A percentile compares a stretch with the other conserved stretches of the same genome.
Conservation (phyloP, 1,140 invertebrate genomes). For the Chrysomallon squamiferum region DNA sequence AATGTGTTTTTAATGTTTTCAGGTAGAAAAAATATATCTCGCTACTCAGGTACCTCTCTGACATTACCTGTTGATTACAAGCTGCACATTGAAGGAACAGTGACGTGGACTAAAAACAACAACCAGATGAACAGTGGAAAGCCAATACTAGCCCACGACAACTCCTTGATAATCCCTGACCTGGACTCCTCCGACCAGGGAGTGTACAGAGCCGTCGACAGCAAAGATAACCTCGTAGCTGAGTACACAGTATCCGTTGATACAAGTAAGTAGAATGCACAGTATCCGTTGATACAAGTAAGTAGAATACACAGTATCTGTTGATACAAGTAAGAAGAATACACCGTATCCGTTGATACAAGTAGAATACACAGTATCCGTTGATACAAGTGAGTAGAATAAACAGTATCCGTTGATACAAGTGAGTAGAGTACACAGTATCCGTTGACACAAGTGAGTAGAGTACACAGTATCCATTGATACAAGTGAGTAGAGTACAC, state of each 20-base stretch:
- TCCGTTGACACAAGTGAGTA: too few relatives aligned
- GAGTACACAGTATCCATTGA: too few relatives aligned
- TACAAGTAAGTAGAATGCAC: constrained; percentile 30
- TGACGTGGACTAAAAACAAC: constrained; percentile 31
- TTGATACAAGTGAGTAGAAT: too few relatives aligned
- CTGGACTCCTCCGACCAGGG: constrained; percentile 23
- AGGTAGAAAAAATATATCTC: constrained; percentile 27
- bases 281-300: constrained; percentile 29
- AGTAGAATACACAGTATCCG: constrained; percentile 28
- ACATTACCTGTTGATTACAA: constrained; percentile 26
- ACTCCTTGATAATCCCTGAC: constrained; percentile 33
- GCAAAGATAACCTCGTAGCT: constrained; percentile 21
- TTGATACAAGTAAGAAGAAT: constrained; percentile 33
- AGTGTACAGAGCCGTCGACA: constrained; percentile 22
- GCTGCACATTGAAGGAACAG: constrained; percentile 28
- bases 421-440: too few relatives aligned
- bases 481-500: too few relatives aligned
- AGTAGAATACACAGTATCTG: constrained; percentile 23
- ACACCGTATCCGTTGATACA: constrained; percentile 26
- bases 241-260: constrained; percentile 27
- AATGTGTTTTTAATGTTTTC: too few relatives aligned
- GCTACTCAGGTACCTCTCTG: constrained; percentile 25
- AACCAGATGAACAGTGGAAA: constrained; percentile 15
- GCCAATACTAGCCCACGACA: constrained; percentile 32
- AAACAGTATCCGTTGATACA: too few relatives aligned